These are phyloP conservation scores for Stichodactyla helianthus DNA, from an alignment of 64 coral and sea anemone genomes.

Conservation along the genomic window DNA sequence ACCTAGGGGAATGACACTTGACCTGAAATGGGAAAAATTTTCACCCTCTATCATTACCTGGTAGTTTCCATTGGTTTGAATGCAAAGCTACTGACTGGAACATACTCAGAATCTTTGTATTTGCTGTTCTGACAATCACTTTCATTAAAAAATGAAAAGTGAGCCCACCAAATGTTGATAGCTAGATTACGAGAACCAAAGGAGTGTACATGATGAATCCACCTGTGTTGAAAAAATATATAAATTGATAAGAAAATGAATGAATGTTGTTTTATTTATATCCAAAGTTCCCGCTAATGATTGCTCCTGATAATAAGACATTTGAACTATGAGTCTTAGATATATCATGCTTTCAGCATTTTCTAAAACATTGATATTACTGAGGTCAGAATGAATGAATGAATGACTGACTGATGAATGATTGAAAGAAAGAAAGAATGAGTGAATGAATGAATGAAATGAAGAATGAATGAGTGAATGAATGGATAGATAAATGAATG, in stretches of 20 bases:
- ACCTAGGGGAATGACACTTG: too few species aligned
- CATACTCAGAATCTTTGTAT: slow-evolving; percentile 66
- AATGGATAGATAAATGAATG: not conserved
- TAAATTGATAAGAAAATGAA: not conserved
- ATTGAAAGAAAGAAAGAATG: too few species aligned
- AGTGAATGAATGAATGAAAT: too few species aligned
- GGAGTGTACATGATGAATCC: slow-evolving; percentile 92
- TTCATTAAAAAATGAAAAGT: slow-evolving; percentile 63
- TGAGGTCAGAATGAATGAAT: too few species aligned
- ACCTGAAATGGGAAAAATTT: too few species aligned
- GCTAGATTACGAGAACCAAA: slow-evolving; percentile 81
- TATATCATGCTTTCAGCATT: too few species aligned
- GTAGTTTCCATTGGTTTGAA: slow-evolving; percentile 65
- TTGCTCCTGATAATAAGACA: too few species aligned
- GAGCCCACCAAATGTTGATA: slow-evolving; percentile 96
- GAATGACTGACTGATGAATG: too few species aligned
- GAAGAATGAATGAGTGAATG: too few species aligned
- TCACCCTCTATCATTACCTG: slow-evolving; percentile 34
- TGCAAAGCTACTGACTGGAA: slow-evolving; percentile 56
- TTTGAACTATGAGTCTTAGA: too few species aligned
- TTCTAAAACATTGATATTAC: too few species aligned
- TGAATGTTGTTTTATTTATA: not conserved
- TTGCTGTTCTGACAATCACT: slow-evolving; percentile 72
- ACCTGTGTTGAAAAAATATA: slow-evolving; percentile 84
- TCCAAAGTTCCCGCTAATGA: too few species aligned